Evolutionary conservation across 2,888 invertebrate genomes (phyloP).

Genomic region (Argyresthia albistria): DNA sequence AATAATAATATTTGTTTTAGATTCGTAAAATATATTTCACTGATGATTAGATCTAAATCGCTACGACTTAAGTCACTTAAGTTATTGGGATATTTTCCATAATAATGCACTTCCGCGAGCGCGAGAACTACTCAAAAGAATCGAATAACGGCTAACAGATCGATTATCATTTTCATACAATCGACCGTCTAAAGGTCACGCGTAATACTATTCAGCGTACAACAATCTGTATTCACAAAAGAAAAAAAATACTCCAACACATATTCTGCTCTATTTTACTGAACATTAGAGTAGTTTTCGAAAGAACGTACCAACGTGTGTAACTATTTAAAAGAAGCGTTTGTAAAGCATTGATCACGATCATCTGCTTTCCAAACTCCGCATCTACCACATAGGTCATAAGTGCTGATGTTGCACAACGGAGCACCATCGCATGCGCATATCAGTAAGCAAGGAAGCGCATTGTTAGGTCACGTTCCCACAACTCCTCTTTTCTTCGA

Average conservation of each 20-base stretch:
- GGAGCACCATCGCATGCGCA: conserved; percentile 15
- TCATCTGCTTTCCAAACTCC: conserved; percentile 32
- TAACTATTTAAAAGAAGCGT: conserved; percentile 39
- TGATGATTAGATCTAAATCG: no score
- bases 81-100: background rate
- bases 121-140: conserved; percentile 42
- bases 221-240: conserved; percentile 46
- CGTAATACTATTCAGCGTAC: conserved; percentile 58
- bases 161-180: conserved; percentile 68
- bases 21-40: no score
- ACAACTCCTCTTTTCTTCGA: conserved; percentile 70
- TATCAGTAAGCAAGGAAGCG: conserved; percentile 69
- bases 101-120: conserved; percentile 16
- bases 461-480: conserved; percentile 73
- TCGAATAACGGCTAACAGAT: conserved; percentile 39
- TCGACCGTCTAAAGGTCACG: conserved; percentile 63
- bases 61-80: no score
- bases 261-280: conserved; percentile 9
- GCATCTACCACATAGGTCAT: background rate
- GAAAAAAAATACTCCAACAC: conserved; percentile 5
- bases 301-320: conserved; percentile 3
- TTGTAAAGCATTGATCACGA: conserved; percentile 40
- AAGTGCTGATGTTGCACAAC: background rate
- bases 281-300: no score
- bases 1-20: no score